Conservation (phyloP, 2,888 invertebrate species). For the Drosophila yooni region DNA sequence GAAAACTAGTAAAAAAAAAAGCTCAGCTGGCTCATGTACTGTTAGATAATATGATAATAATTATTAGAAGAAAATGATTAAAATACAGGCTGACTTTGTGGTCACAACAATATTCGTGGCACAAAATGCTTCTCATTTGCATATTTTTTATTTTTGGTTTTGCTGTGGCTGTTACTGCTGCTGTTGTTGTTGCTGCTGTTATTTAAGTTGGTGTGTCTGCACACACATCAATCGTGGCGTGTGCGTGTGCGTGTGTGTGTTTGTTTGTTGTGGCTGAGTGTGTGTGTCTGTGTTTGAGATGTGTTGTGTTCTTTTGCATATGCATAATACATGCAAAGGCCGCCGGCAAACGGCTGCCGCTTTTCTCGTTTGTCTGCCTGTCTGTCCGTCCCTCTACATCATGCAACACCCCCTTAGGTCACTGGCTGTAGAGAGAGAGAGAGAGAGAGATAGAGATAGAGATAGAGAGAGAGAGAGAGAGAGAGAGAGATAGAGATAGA, state of each 20-base stretch:
- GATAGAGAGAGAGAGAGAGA: background rate
- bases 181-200: slow-evolving; percentile 28
- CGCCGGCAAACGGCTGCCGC: slow-evolving; percentile 45
- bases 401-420: slow-evolving; percentile 8
- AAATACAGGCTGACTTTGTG: slow-evolving; percentile 6
- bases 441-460: background rate
- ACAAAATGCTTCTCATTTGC: slow-evolving; percentile 4
- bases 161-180: slow-evolving; percentile 4
- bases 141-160: slow-evolving; percentile 3
- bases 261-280: slow-evolving; percentile 14
- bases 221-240: slow-evolving; percentile 46
- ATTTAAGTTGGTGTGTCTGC: slow-evolving; percentile 53
- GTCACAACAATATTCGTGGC: background rate
- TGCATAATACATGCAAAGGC: slow-evolving; percentile 70
- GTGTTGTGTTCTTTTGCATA: slow-evolving; percentile 34
- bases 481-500: background rate
- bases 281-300: slow-evolving; percentile 7
- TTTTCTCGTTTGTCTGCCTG: slow-evolving; percentile 29
- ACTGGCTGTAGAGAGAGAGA: background rate
- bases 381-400: slow-evolving; percentile 19
- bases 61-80: background rate
- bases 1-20: background rate
- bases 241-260: slow-evolving; percentile 9
- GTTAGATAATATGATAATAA: background rate
- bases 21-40: background rate